Evolutionary conservation across 2,888 invertebrate genomes (phyloP).

Genomic region (Parnassius apollo): DNA sequence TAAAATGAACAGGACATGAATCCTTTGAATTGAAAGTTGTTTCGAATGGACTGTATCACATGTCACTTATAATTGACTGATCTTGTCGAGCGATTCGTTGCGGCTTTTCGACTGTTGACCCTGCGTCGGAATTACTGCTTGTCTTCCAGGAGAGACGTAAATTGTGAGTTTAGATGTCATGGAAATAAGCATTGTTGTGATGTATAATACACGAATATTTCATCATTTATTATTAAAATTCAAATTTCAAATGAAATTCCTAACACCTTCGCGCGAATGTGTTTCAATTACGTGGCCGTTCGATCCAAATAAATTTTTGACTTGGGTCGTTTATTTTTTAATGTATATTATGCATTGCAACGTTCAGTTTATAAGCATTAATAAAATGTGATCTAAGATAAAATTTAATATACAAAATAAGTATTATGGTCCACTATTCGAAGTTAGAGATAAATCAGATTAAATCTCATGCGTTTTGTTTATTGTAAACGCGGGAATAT

Average conservation of each 20-base stretch:
- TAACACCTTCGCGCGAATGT: conserved; percentile 39
- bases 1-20: not conserved
- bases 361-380: conserved; percentile 5
- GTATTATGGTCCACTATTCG: conserved; percentile 30
- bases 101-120: conserved; percentile 67
- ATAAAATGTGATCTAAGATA: not conserved
- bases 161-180: conserved; percentile 68
- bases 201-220: conserved; percentile 70
- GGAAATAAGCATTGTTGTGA: conserved; percentile 75
- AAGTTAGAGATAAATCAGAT: conserved; percentile 34
- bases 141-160: conserved; percentile 78
- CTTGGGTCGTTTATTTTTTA: conserved; percentile 16
- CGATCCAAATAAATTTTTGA: conserved; percentile 29
- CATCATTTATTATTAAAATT: conserved; percentile 71
- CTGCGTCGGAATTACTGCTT: conserved; percentile 76
- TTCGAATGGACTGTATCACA: conserved; percentile 64
- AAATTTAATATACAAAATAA: not conserved
- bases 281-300: conserved; percentile 39
- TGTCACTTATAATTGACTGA: conserved; percentile 81
- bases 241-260: conserved; percentile 60
- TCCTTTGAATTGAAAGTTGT: conserved; percentile 56
- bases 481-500: conserved; percentile 56
- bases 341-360: conserved; percentile 8
- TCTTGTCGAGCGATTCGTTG: conserved; percentile 74
- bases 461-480: conserved; percentile 34